phyloP scores from a whole-genome alignment of 2,888 invertebrate species.

The Polyploca ridens region DNA sequence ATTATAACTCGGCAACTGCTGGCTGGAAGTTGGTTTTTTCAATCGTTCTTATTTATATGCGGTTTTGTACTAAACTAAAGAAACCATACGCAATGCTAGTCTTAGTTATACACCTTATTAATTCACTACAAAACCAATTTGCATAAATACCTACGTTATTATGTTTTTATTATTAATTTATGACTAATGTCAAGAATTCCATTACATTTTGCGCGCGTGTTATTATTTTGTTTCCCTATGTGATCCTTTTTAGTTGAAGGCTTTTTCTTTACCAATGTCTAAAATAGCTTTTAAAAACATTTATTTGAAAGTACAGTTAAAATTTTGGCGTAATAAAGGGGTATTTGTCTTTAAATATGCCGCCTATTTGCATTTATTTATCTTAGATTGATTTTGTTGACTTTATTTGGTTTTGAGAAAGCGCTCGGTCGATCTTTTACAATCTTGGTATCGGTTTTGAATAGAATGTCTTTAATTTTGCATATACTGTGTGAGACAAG shows the following conservation, averaged over 20 bases:
- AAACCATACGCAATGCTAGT: neutral
- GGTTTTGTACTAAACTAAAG: neutral
- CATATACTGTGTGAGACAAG: neutral
- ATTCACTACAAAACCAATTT: neutral
- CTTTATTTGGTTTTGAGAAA: slow-evolving; percentile 1
- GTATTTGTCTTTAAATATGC: too few species aligned
- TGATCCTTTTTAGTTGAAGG: neutral
- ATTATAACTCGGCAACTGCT: neutral
- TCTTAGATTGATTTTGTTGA: neutral
- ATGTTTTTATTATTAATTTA: slow-evolving; percentile 8
- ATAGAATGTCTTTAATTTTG: neutral
- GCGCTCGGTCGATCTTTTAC: neutral
- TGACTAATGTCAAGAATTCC: neutral
- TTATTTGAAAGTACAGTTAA: neutral
- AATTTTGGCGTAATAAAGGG: neutral
- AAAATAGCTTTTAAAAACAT: neutral
- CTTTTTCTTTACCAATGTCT: neutral
- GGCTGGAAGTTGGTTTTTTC: neutral
- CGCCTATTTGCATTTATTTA: too few species aligned
- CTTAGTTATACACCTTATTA: neutral
- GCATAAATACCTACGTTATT: slow-evolving; percentile 1
- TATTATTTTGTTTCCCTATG: neutral
- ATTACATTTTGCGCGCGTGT: neutral
- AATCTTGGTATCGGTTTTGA: neutral
- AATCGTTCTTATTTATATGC: neutral